Conservation (phyloP, 1,140 invertebrate species). For the Drosophila nebulosa region DNA sequence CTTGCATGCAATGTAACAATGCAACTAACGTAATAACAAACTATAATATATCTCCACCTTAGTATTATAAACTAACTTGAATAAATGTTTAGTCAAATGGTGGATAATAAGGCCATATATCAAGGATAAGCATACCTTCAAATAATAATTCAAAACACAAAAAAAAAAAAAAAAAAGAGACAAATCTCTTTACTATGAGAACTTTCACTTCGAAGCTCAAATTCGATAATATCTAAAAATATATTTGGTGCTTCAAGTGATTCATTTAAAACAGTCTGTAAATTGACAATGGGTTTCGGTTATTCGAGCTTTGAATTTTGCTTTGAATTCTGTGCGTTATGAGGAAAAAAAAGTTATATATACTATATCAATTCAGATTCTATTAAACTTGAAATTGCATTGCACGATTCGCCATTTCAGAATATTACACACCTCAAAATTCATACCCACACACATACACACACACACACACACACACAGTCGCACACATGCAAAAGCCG, state of each 20-base stretch:
- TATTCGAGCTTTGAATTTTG: too few species aligned
- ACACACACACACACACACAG: neutral
- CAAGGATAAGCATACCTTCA: neutral
- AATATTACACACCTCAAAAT: neutral
- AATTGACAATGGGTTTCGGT: too few species aligned
- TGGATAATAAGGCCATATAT: neutral
- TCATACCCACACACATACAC: neutral
- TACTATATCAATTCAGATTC: neutral
- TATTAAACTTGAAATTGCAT: neutral
- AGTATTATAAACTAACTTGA: neutral
- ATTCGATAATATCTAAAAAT: too few species aligned
- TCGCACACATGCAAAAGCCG: neutral
- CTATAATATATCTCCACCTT: neutral
- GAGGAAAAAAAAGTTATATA: neutral
- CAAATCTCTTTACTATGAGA: neutral
- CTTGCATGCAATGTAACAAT: slow-evolving; percentile 7
- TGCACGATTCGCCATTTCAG: neutral
- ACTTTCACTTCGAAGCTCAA: too few species aligned
- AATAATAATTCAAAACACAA: too few species aligned
- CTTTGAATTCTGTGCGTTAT: too few species aligned
- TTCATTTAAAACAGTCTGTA: too few species aligned
- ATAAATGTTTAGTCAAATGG: neutral
- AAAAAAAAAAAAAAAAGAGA: too few species aligned
- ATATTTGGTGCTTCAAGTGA: too few species aligned
- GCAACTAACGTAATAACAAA: neutral